Evolutionary conservation across 2,113 vertebrate genomes (phyloP).

Genomic region (Tenrec ecaudatus): DNA sequence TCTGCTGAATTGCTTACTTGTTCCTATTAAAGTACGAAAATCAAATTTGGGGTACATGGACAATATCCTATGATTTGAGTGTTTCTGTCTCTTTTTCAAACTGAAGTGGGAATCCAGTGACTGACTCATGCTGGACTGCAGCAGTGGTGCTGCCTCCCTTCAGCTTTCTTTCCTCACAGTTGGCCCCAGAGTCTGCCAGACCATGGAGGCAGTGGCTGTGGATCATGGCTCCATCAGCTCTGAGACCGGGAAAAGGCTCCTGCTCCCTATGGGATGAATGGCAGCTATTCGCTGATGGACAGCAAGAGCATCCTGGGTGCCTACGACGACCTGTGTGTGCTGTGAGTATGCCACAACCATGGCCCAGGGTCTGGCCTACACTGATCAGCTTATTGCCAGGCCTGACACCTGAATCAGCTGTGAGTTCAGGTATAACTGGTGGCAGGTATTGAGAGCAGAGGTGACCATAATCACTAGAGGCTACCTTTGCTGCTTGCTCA

Average conservation of each 20-base stretch:
- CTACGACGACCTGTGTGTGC: slow-evolving; percentile 94
- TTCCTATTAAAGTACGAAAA: slow-evolving; percentile 76
- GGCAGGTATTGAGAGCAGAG: rapidly evolving
- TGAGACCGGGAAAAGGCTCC: slow-evolving; percentile 90
- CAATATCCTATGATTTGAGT: slow-evolving; percentile 81
- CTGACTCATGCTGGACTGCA: background rate
- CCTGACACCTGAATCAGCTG: no score
- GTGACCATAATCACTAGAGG: background rate
- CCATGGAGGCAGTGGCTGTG: slow-evolving; percentile 84
- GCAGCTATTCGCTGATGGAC: slow-evolving; percentile 94
- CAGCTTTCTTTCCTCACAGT: background rate
- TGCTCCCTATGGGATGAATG: slow-evolving; percentile 88
- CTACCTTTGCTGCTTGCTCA: background rate
- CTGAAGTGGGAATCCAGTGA: slow-evolving; percentile 64
- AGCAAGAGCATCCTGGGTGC: slow-evolving; percentile 90
- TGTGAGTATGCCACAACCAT: slow-evolving; percentile 89
- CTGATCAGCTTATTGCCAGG: no score
- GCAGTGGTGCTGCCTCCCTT: background rate
- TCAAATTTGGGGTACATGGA: slow-evolving; percentile 68
- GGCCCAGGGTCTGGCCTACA: background rate
- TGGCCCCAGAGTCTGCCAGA: background rate
- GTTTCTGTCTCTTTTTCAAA: slow-evolving; percentile 42
- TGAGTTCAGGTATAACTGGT: rapidly evolving
- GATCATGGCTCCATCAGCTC: slow-evolving; percentile 93
- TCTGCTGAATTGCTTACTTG: slow-evolving; percentile 73